These are phyloP conservation scores for Lophura nycthemera DNA, from an alignment of 2,113 vertebrate species.

Conservation along the genomic window DNA sequence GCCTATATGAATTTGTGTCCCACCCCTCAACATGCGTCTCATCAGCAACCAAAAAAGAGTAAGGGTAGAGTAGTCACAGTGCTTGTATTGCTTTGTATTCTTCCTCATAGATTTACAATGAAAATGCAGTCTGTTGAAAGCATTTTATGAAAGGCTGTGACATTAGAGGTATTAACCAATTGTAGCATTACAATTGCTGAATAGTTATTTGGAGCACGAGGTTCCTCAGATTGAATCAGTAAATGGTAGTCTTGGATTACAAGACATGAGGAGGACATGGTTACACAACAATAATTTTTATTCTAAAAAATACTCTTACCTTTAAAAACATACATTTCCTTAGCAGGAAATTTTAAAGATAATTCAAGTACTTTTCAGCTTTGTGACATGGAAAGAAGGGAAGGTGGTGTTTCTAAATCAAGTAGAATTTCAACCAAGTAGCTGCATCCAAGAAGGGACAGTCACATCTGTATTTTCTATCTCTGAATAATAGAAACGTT, in stretches of 20 bases:
- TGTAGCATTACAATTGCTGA: background rate
- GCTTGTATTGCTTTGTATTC: background rate
- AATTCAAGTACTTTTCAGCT: background rate
- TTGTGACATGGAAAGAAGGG: background rate
- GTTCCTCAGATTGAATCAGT: fast-evolving
- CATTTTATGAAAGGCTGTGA: background rate
- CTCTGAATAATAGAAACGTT: background rate
- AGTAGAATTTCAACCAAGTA: background rate
- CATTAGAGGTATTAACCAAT: background rate
- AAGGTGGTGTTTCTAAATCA: background rate
- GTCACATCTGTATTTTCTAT: background rate
- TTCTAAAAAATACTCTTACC: background rate
- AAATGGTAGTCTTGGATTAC: background rate
- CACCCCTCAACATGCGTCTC: background rate
- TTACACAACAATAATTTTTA: background rate
- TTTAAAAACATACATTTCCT: background rate
- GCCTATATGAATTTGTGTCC: background rate
- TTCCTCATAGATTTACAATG: background rate
- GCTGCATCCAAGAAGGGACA: background rate
- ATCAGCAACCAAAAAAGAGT: background rate
- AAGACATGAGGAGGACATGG: background rate
- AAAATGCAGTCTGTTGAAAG: fast-evolving
- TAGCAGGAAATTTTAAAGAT: background rate
- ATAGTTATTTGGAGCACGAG: background rate
- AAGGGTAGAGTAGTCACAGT: background rate